A percentile compares a stretch with the other conserved stretches of the same genome.
Evolutionary conservation across 2,888 invertebrate species (phyloP).

Genomic region (Lissocephala sabroskyi): DNA sequence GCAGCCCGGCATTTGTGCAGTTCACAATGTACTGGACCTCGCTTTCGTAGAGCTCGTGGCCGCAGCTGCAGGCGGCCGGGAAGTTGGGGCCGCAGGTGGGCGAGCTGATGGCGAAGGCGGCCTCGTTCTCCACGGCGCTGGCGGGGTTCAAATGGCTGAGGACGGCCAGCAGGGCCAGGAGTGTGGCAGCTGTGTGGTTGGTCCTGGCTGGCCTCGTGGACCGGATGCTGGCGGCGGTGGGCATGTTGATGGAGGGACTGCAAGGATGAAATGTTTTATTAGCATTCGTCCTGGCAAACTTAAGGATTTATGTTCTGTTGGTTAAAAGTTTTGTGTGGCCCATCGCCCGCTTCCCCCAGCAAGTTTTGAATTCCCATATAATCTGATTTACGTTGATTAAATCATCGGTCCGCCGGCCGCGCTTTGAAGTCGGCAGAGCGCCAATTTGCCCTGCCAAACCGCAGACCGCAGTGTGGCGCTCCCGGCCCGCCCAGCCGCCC

Average conservation of each 20-base stretch:
- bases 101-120: slow-evolving; percentile 30
- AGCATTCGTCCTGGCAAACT: slow-evolving; percentile 49
- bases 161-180: slow-evolving; percentile 30
- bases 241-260: slow-evolving; percentile 26
- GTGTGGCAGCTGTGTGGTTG: slow-evolving; percentile 33
- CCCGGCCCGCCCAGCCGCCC: no score
- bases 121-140: slow-evolving; percentile 8
- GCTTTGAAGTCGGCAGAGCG: no score
- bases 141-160: slow-evolving; percentile 30
- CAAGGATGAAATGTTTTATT: slow-evolving; percentile 44
- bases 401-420: no score
- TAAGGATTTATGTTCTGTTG: slow-evolving; percentile 52
- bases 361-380: no score
- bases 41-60: slow-evolving; percentile 74
- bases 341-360: no score
- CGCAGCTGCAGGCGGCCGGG: slow-evolving; percentile 75
- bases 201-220: neutral
- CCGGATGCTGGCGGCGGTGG: slow-evolving; percentile 2
- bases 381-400: no score
- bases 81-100: slow-evolving; percentile 73
- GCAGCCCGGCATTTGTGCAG: slow-evolving; percentile 79
- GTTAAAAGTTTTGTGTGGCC: no score
- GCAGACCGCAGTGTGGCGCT: no score
- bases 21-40: slow-evolving; percentile 78
- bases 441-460: no score